Evolutionary conservation across 2,888 invertebrate species (phyloP).

Genomic region (Caenorhabditis japonica): DNA sequence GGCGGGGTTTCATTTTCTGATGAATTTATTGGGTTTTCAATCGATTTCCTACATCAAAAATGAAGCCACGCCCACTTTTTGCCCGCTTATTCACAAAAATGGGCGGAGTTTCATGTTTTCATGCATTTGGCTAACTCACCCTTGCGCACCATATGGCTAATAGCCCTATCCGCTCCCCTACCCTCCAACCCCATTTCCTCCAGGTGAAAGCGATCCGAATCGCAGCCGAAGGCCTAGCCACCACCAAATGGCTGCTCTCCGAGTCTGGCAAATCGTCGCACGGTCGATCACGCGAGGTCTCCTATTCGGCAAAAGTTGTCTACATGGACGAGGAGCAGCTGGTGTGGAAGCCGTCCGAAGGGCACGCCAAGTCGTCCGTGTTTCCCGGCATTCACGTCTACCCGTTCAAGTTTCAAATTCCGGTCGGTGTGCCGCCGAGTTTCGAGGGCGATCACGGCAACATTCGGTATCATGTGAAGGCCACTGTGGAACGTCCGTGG

Average conservation of each 20-base stretch:
- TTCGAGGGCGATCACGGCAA: conserved; percentile 51
- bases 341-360: conserved; percentile 52
- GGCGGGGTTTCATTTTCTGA: no score
- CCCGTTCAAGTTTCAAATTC: conserved; percentile 48
- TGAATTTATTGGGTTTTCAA: no score
- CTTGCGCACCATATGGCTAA: no score
- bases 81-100: no score
- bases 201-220: conserved; percentile 47
- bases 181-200: neutral
- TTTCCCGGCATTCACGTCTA: conserved; percentile 49
- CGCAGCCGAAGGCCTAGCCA: conserved; percentile 41
- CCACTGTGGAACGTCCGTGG: conserved; percentile 52
- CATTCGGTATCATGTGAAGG: conserved; percentile 47
- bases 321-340: conserved; percentile 41
- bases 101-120: no score
- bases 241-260: conserved; percentile 50
- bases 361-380: conserved; percentile 48
- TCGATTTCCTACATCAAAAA: no score
- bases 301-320: conserved; percentile 44
- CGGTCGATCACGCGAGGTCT: conserved; percentile 49
- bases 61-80: no score
- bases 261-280: conserved; percentile 38
- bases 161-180: neutral
- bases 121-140: no score
- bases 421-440: conserved; percentile 35